These are phyloP conservation scores for Laspeyria flexula DNA, from an alignment of 2,888 invertebrate genomes.

Conservation along the genomic window DNA sequence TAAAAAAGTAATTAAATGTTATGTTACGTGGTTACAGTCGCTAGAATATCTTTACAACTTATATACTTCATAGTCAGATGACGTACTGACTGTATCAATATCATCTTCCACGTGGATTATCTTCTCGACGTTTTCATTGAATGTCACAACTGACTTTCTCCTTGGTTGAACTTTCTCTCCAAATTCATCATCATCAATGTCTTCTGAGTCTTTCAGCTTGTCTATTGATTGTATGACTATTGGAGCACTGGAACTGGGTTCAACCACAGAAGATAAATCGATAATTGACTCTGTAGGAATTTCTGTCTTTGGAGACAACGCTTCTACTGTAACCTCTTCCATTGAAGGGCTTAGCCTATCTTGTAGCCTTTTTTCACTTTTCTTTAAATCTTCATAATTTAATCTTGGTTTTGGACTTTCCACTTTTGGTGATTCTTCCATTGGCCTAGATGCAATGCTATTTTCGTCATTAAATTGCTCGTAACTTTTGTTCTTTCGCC, in stretches of 20 bases:
- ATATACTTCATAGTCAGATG: constrained; percentile 61
- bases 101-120: constrained; percentile 80
- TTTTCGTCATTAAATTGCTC: constrained; percentile 65
- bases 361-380: constrained; percentile 71
- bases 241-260: constrained; percentile 53
- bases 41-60: constrained; percentile 52
- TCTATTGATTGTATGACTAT: constrained; percentile 78
- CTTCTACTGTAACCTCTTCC: constrained; percentile 48
- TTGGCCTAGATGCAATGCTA: constrained; percentile 63
- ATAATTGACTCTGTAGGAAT: constrained; percentile 47
- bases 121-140: constrained; percentile 85
- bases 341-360: constrained; percentile 70
- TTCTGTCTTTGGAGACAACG: constrained; percentile 44
- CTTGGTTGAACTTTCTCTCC: constrained; percentile 64
- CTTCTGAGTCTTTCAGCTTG: constrained; percentile 70
- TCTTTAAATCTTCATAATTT: constrained; percentile 72
- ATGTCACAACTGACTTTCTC: constrained; percentile 83
- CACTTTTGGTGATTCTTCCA: constrained; percentile 51
- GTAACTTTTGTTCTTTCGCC: constrained; percentile 64
- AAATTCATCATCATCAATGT: constrained; percentile 75
- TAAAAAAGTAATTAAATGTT: no score
- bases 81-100: constrained; percentile 38
- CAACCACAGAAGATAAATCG: constrained; percentile 47
- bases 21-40: no score
- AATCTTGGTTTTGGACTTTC: constrained; percentile 60